A percentile compares a stretch with the other conserved stretches of the same genome.
phyloP scores from a whole-genome alignment of 2,113 vertebrate species.

The Rhea americana region DNA sequence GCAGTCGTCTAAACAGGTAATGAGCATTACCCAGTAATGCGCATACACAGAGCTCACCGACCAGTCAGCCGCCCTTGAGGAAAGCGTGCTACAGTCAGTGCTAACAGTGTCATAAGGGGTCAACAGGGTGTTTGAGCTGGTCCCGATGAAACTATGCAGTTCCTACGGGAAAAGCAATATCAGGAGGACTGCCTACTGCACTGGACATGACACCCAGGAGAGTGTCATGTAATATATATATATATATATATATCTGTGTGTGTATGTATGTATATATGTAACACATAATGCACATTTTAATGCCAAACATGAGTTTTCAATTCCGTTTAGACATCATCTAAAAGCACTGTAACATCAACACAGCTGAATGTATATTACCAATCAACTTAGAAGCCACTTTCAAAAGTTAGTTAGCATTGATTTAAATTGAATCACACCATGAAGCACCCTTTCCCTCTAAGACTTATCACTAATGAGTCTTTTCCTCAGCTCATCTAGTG shows the following conservation, averaged over 20 bases:
- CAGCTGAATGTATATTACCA: not conserved
- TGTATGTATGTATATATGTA: too few relatives aligned
- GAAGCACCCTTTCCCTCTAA: not conserved
- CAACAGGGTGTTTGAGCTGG: not conserved
- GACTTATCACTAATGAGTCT: not conserved
- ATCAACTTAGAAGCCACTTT: not conserved
- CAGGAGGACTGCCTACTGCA: not conserved
- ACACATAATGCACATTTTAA: not conserved
- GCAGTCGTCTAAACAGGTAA: rapidly evolving
- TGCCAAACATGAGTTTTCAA: not conserved
- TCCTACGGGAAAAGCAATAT: not conserved
- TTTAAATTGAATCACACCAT: not conserved
- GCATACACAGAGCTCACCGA: not conserved
- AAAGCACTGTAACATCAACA: not conserved
- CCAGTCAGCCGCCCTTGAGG: not conserved
- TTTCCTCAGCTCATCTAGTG: too few relatives aligned
- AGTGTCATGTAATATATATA: not conserved
- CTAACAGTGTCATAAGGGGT: not conserved
- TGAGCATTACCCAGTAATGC: not conserved
- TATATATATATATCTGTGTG: too few relatives aligned
- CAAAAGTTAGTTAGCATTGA: not conserved
- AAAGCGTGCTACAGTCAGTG: not conserved
- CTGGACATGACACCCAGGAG: not conserved
- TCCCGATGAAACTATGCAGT: not conserved
- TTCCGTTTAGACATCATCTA: not conserved